Conservation (phyloP, 1,140 invertebrate species). For the Drosophila ironensis region DNA sequence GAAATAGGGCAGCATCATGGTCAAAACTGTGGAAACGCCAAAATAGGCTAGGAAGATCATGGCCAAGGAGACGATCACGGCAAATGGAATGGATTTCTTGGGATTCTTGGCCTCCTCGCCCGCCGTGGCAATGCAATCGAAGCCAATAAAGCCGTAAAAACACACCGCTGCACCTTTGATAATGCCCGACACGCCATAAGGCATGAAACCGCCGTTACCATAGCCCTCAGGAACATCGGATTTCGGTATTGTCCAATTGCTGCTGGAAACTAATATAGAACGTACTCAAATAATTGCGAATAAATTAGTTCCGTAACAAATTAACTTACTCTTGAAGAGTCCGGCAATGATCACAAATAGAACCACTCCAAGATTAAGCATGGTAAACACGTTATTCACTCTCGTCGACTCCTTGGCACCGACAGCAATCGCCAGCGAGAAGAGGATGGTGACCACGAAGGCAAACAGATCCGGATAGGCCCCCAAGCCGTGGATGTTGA, state of each 20-base stretch:
- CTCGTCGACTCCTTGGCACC: conserved; percentile 94
- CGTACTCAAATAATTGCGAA: no score
- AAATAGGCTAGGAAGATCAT: conserved; percentile 94
- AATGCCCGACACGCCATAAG: conserved; percentile 90
- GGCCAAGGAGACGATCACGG: conserved; percentile 91
- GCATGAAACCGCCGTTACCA: conserved; percentile 90
- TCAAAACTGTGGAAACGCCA: conserved; percentile 92
- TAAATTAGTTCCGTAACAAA: not conserved
- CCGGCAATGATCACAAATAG: conserved; percentile 92
- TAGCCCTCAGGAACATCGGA: conserved; percentile 84
- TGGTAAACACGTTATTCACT: conserved; percentile 95
- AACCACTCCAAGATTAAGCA: conserved; percentile 92
- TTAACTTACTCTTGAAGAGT: conserved; percentile 88
- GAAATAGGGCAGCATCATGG: conserved; percentile 95
- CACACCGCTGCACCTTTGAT: conserved; percentile 93
- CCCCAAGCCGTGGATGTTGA: conserved; percentile 87
- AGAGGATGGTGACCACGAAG: conserved; percentile 86
- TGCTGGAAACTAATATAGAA: conserved; percentile 41
- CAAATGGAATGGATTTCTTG: conserved; percentile 93
- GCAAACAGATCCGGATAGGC: conserved; percentile 93
- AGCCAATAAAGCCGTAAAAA: conserved; percentile 96
- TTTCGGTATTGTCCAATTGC: conserved; percentile 87
- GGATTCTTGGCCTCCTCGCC: conserved; percentile 94
- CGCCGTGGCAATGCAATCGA: conserved; percentile 93
- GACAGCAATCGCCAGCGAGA: conserved; percentile 87